Evolutionary conservation across 2,888 invertebrate genomes (phyloP).

Genomic region (Brachypterus glaber): DNA sequence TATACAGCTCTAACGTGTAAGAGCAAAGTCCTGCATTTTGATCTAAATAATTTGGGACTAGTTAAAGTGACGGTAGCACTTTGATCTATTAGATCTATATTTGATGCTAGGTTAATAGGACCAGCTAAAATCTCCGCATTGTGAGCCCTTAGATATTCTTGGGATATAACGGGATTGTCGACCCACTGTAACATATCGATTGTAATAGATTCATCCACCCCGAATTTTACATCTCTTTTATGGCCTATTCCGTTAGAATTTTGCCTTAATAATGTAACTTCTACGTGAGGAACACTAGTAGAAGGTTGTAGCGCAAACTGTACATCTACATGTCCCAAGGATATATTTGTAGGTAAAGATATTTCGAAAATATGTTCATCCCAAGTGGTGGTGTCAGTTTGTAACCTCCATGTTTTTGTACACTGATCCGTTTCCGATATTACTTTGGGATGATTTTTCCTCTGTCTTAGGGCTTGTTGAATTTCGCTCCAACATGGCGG

Average conservation of each 20-base stretch:
- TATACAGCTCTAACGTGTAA: conserved; percentile 58
- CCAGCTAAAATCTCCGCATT: conserved; percentile 88
- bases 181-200: conserved; percentile 38
- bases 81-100: conserved; percentile 76
- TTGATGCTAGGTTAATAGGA: conserved; percentile 71
- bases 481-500: conserved; percentile 91
- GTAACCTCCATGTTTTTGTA: conserved; percentile 80
- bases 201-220: conserved; percentile 46
- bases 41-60: conserved; percentile 73
- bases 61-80: conserved; percentile 78
- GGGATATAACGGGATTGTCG: conserved; percentile 69
- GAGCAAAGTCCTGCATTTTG: conserved; percentile 68
- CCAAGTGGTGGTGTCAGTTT: conserved; percentile 82
- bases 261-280: conserved; percentile 54
- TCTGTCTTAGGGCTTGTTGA: conserved; percentile 82
- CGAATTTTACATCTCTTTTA: conserved; percentile 39
- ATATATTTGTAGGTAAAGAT: conserved; percentile 65
- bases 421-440: conserved; percentile 59
- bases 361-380: conserved; percentile 88
- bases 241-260: conserved; percentile 49
- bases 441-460: conserved; percentile 75
- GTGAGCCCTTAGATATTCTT: conserved; percentile 74
- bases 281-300: conserved; percentile 65
- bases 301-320: conserved; percentile 76
- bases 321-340: conserved; percentile 83